Evolutionary conservation across 2,888 invertebrate species (phyloP).

Genomic region (Iselma pallidipennis): DNA sequence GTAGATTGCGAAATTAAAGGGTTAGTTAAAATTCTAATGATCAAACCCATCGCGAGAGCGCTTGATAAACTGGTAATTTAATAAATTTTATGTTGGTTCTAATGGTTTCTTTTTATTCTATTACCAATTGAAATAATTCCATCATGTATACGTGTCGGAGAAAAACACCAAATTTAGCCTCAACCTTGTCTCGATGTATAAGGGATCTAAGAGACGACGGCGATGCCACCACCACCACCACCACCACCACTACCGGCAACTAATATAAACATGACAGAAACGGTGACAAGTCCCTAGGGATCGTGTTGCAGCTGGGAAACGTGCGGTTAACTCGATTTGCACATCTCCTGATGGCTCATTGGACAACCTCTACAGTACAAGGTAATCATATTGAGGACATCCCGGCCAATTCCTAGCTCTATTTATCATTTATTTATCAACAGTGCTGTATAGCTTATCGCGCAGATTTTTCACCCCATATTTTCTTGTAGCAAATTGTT

Average conservation of each 20-base stretch:
- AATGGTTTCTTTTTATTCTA: background rate
- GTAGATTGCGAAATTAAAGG: background rate
- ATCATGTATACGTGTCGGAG: no score
- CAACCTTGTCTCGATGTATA: constrained; percentile 34
- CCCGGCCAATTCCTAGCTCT: constrained; percentile 22
- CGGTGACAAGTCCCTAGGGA: constrained; percentile 43
- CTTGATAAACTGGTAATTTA: background rate
- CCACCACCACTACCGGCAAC: constrained; percentile 3
- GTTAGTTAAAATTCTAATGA: background rate
- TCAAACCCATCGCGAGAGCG: background rate
- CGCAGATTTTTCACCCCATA: no score
- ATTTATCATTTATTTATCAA: constrained; percentile 35
- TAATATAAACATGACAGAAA: constrained; percentile 47
- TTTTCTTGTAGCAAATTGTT: background rate
- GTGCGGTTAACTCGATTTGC: constrained; percentile 49
- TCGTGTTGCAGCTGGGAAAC: constrained; percentile 42
- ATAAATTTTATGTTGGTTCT: background rate
- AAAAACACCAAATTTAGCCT: background rate
- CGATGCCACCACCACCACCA: background rate
- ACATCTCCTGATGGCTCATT: constrained; percentile 46
- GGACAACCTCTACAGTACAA: constrained; percentile 43
- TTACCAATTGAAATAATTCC: no score
- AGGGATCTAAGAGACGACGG: constrained; percentile 47
- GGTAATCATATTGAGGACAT: constrained; percentile 44
- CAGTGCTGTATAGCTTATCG: no score